Percentiles rank a stretch among this genome's conserved stretches.
Evolutionary conservation across 1,140 invertebrate species (phyloP).

Genomic region (Aporrectodea caliginosa): DNA sequence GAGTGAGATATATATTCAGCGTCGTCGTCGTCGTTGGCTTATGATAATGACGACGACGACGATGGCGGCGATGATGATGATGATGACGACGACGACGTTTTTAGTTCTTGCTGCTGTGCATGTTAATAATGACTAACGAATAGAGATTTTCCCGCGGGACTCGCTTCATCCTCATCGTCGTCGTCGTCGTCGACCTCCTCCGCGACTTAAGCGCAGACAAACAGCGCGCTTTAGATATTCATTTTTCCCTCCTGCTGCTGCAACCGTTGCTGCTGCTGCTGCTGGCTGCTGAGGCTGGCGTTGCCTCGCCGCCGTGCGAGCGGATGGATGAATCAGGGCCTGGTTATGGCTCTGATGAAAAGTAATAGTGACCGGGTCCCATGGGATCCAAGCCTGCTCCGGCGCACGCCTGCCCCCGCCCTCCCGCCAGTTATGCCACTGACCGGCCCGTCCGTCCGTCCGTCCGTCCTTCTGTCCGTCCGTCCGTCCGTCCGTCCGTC

Average conservation of each 20-base stretch:
- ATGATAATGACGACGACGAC: no score
- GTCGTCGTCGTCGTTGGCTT: no score
- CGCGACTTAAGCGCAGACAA: not conserved
- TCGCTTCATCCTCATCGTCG: not conserved
- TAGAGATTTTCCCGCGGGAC: not conserved
- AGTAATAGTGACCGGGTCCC: not conserved
- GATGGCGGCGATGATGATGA: no score
- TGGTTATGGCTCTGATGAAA: not conserved
- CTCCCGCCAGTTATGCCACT: no score
- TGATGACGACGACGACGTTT: not conserved
- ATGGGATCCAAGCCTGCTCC: not conserved
- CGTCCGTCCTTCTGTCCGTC: not conserved
- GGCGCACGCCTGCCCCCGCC: not conserved
- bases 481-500: no score
- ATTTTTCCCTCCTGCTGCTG: not conserved
- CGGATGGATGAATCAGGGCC: not conserved
- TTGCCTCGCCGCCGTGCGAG: not conserved
- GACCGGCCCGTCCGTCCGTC: no score
- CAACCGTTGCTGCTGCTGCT: not conserved
- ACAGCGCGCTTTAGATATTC: not conserved
- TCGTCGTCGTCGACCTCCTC: constrained; percentile 7
- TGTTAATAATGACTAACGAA: not conserved
- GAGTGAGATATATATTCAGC: no score
- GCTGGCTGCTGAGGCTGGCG: not conserved
- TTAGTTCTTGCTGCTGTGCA: not conserved